These are phyloP conservation scores for Phalacrocorax carbo DNA, from an alignment of 2,113 vertebrate species.

Conservation along the genomic window DNA sequence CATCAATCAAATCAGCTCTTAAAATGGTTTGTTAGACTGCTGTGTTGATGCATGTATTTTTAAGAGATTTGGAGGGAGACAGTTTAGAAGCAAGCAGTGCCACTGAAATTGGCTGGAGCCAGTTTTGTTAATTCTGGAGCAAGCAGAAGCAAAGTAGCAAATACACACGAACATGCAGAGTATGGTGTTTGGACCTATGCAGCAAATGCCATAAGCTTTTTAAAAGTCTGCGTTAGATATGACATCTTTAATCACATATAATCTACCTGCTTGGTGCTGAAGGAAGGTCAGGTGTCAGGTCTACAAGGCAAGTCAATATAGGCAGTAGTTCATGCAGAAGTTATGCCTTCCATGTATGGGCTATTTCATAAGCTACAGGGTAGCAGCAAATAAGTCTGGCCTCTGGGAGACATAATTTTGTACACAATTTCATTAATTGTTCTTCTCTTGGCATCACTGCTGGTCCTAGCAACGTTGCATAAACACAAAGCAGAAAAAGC, in stretches of 20 bases:
- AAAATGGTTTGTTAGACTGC: constrained; percentile 16
- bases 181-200: not conserved
- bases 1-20: constrained; percentile 52
- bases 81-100: not conserved
- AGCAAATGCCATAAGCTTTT: not conserved
- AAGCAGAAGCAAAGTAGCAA: not conserved
- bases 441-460: not conserved
- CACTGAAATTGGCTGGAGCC: not conserved
- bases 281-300: not conserved
- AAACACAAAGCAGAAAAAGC: not conserved
- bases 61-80: not conserved
- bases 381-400: not conserved
- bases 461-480: not conserved
- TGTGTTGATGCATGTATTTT: constrained; percentile 20
- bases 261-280: not conserved
- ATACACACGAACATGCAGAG: not conserved
- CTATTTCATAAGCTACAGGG: not conserved
- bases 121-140: not conserved
- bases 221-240: not conserved
- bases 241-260: not conserved
- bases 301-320: not conserved
- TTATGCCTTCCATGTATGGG: not conserved
- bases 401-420: not conserved
- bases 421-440: not conserved
- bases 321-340: not conserved